A percentile compares a stretch with the other conserved stretches of the same genome.
Conservation (phyloP, 2,888 invertebrate genomes). For the Limnephilus lunatus region DNA sequence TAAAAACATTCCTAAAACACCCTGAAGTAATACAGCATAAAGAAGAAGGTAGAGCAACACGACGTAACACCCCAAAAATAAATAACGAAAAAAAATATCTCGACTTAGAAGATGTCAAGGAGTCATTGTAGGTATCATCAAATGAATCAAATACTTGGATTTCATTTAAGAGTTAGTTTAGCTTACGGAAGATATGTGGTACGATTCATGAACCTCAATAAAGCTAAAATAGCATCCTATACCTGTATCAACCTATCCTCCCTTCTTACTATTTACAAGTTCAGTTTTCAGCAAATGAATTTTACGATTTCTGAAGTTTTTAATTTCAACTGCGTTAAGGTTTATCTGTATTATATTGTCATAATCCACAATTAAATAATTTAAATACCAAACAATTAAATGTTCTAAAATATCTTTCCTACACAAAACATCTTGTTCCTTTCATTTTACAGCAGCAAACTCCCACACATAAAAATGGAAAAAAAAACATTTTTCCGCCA, state of each 20-base stretch:
- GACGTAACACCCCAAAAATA: too few species aligned
- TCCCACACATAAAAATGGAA: not conserved
- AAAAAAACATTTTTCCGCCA: not conserved
- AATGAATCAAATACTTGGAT: too few species aligned
- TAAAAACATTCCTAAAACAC: not conserved
- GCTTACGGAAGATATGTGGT: too few species aligned
- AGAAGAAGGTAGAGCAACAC: too few species aligned
- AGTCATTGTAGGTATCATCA: too few species aligned
- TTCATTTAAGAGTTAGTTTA: too few species aligned
- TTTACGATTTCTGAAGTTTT: not conserved
- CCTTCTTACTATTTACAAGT: not conserved
- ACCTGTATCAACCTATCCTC: not conserved
- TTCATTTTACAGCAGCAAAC: not conserved
- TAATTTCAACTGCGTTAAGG: not conserved
- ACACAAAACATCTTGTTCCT: not conserved
- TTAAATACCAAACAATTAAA: not conserved
- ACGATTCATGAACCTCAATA: too few species aligned
- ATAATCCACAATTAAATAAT: not conserved
- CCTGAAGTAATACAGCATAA: not conserved
- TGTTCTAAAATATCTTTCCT: not conserved
- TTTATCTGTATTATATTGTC: not conserved
- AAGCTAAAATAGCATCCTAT: too few species aligned
- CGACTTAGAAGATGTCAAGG: too few species aligned
- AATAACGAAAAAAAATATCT: too few species aligned
- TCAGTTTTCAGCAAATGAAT: not conserved